Percentiles rank a stretch among this genome's conserved stretches.
phyloP scores from a whole-genome alignment of 2,797 vertebrate species.

The Gastrophryne carolinensis region DNA sequence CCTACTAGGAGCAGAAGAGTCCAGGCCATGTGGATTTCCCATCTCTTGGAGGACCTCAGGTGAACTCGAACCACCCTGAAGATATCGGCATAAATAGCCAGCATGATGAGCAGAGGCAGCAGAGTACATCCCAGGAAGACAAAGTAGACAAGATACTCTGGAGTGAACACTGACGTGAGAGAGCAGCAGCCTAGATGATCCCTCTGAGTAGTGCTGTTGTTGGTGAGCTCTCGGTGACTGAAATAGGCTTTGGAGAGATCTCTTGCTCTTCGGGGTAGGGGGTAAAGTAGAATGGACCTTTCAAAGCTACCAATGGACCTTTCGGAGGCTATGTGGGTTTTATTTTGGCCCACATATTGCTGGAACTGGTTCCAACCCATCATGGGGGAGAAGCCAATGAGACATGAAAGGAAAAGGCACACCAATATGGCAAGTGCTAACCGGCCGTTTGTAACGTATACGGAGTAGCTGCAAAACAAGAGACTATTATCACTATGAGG shows the following conservation, averaged over 20 bases:
- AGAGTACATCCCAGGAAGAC: constrained; percentile 66
- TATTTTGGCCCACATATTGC: constrained; percentile 59
- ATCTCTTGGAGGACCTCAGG: constrained; percentile 55
- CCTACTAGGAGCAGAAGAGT: constrained; percentile 69
- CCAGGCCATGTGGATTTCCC: constrained; percentile 50
- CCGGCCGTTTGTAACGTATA: constrained; percentile 64
- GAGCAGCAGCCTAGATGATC: constrained; percentile 72
- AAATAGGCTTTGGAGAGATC: constrained; percentile 75
- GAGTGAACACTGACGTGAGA: constrained; percentile 66
- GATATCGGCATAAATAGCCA: constrained; percentile 68
- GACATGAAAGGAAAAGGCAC: constrained; percentile 73
- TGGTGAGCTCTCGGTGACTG: constrained; percentile 65
- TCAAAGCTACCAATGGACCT: constrained; percentile 61
- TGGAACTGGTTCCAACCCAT: constrained; percentile 66
- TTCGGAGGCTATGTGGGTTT: constrained; percentile 56
- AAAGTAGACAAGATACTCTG: constrained; percentile 70
- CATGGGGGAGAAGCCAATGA: constrained; percentile 75
- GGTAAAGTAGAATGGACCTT: constrained; percentile 8
- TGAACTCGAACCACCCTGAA: constrained; percentile 63
- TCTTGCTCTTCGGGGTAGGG: constrained; percentile 68
- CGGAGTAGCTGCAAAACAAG: constrained; percentile 66
- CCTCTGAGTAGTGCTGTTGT: constrained; percentile 66
- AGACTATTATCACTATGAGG: background rate
- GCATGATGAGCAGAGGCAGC: constrained; percentile 67
- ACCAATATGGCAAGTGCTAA: constrained; percentile 66